These are phyloP conservation scores for Cacatua alba DNA, from an alignment of 2,113 vertebrate species.

Conservation along the genomic window DNA sequence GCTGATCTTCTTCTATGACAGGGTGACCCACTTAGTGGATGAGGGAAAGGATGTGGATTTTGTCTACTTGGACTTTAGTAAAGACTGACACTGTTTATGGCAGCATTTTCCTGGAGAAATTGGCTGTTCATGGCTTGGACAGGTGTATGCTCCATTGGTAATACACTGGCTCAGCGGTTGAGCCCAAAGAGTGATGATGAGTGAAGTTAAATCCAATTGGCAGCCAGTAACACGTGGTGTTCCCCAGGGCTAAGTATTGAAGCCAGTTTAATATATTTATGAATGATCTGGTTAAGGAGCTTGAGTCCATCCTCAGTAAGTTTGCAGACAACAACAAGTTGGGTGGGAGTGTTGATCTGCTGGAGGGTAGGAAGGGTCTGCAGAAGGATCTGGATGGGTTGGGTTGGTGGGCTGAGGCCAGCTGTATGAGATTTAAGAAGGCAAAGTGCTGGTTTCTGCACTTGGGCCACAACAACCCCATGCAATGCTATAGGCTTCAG, in stretches of 20 bases:
- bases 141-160: too few relatives aligned
- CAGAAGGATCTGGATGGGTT: neutral
- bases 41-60: neutral
- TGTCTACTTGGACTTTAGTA: neutral
- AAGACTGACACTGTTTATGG: neutral
- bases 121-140: neutral
- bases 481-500: too few relatives aligned
- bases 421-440: neutral
- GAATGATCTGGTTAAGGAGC: neutral
- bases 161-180: neutral
- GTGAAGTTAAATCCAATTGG: neutral
- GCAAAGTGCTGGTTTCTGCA: rapidly evolving
- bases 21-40: neutral
- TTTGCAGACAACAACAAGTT: neutral
- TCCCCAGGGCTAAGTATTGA: neutral
- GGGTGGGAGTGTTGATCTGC: neutral
- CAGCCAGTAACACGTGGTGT: rapidly evolving
- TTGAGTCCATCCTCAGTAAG: rapidly evolving
- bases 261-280: neutral
- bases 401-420: rapidly evolving
- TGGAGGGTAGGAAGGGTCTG: neutral
- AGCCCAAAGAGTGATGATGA: neutral
- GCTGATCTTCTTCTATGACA: neutral
- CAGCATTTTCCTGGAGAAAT: neutral
- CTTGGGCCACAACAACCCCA: neutral